Base-by-base conservation (phyloP, 2,113 vertebrate species). In the Heterocephalus glaber region DNA sequence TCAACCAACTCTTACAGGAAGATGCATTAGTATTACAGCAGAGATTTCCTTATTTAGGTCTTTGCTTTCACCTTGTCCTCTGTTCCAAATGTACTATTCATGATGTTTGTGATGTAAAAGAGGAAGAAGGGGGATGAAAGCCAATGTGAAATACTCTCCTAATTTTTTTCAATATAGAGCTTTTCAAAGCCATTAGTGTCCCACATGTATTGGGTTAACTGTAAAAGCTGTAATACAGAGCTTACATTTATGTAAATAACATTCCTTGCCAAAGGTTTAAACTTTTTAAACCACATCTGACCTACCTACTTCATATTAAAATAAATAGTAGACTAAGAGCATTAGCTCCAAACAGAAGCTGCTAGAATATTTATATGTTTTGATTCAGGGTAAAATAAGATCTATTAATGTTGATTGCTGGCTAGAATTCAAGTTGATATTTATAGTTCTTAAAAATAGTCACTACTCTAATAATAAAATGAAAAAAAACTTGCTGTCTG, bases 311-410 rank as follows among this genome's bases (percentile, higher is more conserved):
- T 96, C 61, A 88, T 1, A 52, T 7, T 88, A 65, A 89, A 94
- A 44, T 80, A 85, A 87, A 58, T 0, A 28, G 38, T 85, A 56
- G 1, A 52, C 65, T 84, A 70, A 83, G 56, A 92, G 30, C 10
- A 66, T 85, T 89, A 72, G 44, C 35, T 94, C 63, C 24, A 80
- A 85, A 60, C 9, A 60, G 5, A 14, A 94, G 5, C 70, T 80
- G 56, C 19, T 88, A 47, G 79, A 84, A 85, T 85, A 44, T 92
- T 92, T 87, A 63, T 54, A 41, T 61, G 41, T 68, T 93, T 93
- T 56, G 0, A 83, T 91, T 30, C 26, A 24, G n/a, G 22, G n/a
- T 74, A 6, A 85, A 88, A 20, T 88, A 80, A 56, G 33, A 77
- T 56, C 30, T 86, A 61, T 54, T 38, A 93, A n/a, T 76, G 60